Conservation (phyloP, 2,888 invertebrate genomes). For the Aleiodes testaceus region DNA sequence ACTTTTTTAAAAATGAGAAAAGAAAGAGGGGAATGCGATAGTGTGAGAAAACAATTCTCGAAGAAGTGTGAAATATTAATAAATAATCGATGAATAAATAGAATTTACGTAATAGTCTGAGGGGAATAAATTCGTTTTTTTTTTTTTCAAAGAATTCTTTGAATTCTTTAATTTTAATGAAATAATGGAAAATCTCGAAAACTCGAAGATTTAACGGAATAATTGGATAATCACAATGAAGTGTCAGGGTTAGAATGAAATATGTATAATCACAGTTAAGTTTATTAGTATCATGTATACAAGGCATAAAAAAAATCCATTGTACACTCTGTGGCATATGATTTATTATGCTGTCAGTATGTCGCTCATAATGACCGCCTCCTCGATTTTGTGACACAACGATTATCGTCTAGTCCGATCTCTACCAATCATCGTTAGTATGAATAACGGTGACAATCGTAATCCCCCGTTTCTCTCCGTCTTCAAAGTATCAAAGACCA, state of each 20-base stretch:
- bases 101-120: too few species aligned
- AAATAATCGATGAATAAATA: too few species aligned
- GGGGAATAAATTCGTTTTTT: too few species aligned
- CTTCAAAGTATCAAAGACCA: background rate
- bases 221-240: too few species aligned
- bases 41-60: slow-evolving; percentile 55
- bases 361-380: slow-evolving; percentile 70
- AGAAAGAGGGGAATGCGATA: slow-evolving; percentile 36
- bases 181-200: too few species aligned
- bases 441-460: slow-evolving; percentile 70
- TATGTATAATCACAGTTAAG: too few species aligned
- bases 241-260: too few species aligned
- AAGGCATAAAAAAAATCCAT: slow-evolving; percentile 14
- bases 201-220: too few species aligned
- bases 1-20: background rate
- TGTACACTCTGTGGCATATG: slow-evolving; percentile 55
- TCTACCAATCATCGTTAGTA: slow-evolving; percentile 70
- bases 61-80: background rate
- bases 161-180: too few species aligned
- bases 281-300: slow-evolving; percentile 45
- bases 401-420: slow-evolving; percentile 68
- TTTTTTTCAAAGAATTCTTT: too few species aligned
- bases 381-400: slow-evolving; percentile 69
- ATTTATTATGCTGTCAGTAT: slow-evolving; percentile 72
- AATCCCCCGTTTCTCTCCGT: slow-evolving; percentile 56